A percentile compares a stretch with the other conserved stretches of the same genome.
Conservation (phyloP, 2,797 vertebrate genomes). For the Rhinatrema bivittatum region DNA sequence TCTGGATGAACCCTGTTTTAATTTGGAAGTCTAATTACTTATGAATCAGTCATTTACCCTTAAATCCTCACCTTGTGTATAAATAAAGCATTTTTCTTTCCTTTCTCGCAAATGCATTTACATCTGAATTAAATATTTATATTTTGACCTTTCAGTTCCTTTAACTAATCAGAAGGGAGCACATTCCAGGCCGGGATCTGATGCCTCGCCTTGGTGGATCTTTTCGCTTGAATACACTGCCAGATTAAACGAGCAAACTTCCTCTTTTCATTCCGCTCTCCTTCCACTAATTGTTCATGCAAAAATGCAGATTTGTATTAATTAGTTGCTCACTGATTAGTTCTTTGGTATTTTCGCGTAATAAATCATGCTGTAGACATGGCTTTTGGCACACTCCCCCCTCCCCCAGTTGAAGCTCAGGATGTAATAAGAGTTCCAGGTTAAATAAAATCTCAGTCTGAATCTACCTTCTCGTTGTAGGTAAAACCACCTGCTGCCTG, state of each 20-base stretch:
- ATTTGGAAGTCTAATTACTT: constrained; percentile 50
- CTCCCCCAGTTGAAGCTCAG: constrained; percentile 62
- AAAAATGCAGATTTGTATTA: constrained; percentile 88
- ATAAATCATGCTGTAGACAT: constrained; percentile 77
- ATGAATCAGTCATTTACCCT: constrained; percentile 43
- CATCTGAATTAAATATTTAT: constrained; percentile 76
- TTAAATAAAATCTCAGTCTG: constrained; percentile 67
- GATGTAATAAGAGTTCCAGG: constrained; percentile 61
- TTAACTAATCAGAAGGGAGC: constrained; percentile 67
- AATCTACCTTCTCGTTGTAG: constrained; percentile 61
- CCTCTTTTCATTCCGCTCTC: constrained; percentile 65
- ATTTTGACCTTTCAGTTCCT: constrained; percentile 71
- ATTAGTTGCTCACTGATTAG: constrained; percentile 84
- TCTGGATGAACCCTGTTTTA: constrained; percentile 35
- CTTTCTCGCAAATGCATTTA: constrained; percentile 56
- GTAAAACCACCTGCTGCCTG: constrained; percentile 69
- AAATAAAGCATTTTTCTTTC: constrained; percentile 56
- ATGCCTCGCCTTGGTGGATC: constrained; percentile 62
- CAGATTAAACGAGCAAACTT: constrained; percentile 76
- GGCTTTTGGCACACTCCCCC: constrained; percentile 70
- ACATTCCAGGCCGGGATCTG: constrained; percentile 56
- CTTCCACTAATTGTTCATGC: constrained; percentile 81
- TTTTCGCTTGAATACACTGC: constrained; percentile 66
- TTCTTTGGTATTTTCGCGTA: constrained; percentile 73
- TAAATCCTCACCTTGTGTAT: constrained; percentile 40